Percentiles rank a stretch among this genome's conserved stretches.
phyloP scores from a whole-genome alignment of 2,888 invertebrate genomes.

The Sphaeridia pumilis region DNA sequence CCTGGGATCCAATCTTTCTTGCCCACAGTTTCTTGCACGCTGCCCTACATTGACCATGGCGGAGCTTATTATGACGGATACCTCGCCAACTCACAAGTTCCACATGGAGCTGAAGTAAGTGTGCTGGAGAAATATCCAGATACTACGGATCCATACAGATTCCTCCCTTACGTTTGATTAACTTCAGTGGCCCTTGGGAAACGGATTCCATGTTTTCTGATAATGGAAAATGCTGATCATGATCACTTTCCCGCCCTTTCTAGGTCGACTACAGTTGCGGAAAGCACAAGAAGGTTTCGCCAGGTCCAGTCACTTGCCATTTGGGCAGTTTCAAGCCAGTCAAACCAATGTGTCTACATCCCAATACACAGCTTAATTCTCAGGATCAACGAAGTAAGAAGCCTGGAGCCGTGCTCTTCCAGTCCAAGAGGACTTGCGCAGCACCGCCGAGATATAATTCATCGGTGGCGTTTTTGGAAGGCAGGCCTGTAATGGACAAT shows the following conservation, averaged over 20 bases:
- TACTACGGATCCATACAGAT: background rate
- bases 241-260: background rate
- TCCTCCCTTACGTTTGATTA: too few relatives aligned
- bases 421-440: constrained; percentile 44
- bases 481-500: background rate
- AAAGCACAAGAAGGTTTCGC: constrained; percentile 26
- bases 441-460: constrained; percentile 63
- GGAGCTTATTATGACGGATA: constrained; percentile 67
- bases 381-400: too few relatives aligned
- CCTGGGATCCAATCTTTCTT: too few relatives aligned
- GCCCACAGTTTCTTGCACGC: constrained; percentile 54
- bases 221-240: too few relatives aligned
- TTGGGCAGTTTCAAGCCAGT: constrained; percentile 69
- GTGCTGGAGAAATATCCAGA: background rate
- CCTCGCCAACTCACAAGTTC: constrained; percentile 64
- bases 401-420: background rate
- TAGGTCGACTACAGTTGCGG: constrained; percentile 34
- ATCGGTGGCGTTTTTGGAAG: constrained; percentile 58
- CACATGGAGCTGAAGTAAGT: constrained; percentile 61
- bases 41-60: constrained; percentile 55
- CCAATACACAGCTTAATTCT: constrained; percentile 24
- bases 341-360: constrained; percentile 53
- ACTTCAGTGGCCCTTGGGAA: too few relatives aligned
- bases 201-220: background rate
- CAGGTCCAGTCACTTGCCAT: constrained; percentile 47